These are phyloP conservation scores for Sussaba pulchella DNA, from an alignment of 2,888 invertebrate species.

Conservation along the genomic window DNA sequence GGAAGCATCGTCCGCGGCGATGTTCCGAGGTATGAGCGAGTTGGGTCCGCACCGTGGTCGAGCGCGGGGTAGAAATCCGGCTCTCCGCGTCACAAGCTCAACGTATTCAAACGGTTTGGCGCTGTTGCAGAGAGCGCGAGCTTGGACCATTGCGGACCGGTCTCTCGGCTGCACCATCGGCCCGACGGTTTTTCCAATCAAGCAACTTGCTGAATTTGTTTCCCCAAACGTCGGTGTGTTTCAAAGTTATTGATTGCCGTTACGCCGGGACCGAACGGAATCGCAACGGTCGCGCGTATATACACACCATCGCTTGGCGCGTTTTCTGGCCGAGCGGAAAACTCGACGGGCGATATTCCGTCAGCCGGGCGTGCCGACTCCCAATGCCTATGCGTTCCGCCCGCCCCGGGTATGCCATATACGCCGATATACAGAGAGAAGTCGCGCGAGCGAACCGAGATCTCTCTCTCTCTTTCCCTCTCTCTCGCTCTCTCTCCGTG, in stretches of 20 bases:
- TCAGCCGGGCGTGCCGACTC: conserved; percentile 49
- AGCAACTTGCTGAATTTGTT: conserved; percentile 78
- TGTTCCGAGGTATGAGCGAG: conserved; percentile 49
- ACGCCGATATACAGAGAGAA: conserved; percentile 39
- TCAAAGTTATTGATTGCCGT: conserved; percentile 80
- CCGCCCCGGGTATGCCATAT: conserved; percentile 38
- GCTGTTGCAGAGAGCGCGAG: conserved; percentile 45
- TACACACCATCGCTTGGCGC: conserved; percentile 36
- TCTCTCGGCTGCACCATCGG: conserved; percentile 49
- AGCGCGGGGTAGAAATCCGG: not conserved
- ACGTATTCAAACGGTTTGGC: conserved; percentile 72
- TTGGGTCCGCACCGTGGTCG: conserved; percentile 5
- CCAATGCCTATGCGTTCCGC: conserved; percentile 36
- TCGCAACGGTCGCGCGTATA: conserved; percentile 45
- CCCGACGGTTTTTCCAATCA: conserved; percentile 76
- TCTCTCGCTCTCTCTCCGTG: conserved; percentile 3
- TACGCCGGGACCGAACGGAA: conserved; percentile 59
- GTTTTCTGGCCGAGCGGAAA: conserved; percentile 52
- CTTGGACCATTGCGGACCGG: conserved; percentile 43
- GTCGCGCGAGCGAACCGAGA: conserved; percentile 49
- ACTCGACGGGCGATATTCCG: conserved; percentile 49
- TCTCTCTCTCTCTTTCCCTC: conserved; percentile 2
- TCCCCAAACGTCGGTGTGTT: conserved; percentile 74
- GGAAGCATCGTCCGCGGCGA: conserved; percentile 38
- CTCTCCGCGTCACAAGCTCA: conserved; percentile 58